These are phyloP conservation scores for Chrysochloris asiatica DNA, from an alignment of 2,113 vertebrate genomes.

Conservation along the genomic window DNA sequence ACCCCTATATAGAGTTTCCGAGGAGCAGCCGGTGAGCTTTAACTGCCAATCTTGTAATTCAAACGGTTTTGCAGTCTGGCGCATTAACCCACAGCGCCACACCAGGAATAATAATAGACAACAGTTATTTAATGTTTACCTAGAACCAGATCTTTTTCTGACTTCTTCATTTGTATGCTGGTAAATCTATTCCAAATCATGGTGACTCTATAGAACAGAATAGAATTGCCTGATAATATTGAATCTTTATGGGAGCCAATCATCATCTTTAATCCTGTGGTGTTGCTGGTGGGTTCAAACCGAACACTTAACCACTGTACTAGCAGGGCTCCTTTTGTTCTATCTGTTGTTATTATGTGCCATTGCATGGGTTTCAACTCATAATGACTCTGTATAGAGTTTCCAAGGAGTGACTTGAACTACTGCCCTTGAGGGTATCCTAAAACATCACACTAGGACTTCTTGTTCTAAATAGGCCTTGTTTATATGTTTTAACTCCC, in stretches of 20 bases:
- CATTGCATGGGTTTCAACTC: too few species aligned
- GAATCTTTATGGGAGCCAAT: neutral
- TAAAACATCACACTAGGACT: too few species aligned
- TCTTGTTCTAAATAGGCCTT: neutral
- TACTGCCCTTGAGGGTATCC: too few species aligned
- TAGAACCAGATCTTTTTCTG: slow-evolving; percentile 10
- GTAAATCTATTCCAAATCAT: neutral
- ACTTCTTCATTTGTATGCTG: neutral
- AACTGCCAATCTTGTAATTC: too few species aligned
- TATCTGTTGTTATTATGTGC: neutral
- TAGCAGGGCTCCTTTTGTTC: neutral
- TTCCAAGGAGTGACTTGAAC: too few species aligned
- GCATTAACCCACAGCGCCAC: too few species aligned
- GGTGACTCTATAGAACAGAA: neutral
- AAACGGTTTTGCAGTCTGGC: too few species aligned
- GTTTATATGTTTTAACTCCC: neutral
- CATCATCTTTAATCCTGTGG: neutral
- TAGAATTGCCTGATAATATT: neutral
- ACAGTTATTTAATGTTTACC: slow-evolving; percentile 21
- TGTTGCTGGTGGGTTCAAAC: neutral
- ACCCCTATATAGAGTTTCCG: too few species aligned
- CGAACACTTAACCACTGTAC: neutral
- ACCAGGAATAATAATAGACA: slow-evolving; percentile 31
- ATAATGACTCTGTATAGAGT: too few species aligned
- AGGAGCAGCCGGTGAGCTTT: too few species aligned